A percentile compares a stretch with the other conserved stretches of the same genome.
These are phyloP conservation scores for Noctua pronuba DNA, from an alignment of 2,888 invertebrate species.

Conservation along the genomic window DNA sequence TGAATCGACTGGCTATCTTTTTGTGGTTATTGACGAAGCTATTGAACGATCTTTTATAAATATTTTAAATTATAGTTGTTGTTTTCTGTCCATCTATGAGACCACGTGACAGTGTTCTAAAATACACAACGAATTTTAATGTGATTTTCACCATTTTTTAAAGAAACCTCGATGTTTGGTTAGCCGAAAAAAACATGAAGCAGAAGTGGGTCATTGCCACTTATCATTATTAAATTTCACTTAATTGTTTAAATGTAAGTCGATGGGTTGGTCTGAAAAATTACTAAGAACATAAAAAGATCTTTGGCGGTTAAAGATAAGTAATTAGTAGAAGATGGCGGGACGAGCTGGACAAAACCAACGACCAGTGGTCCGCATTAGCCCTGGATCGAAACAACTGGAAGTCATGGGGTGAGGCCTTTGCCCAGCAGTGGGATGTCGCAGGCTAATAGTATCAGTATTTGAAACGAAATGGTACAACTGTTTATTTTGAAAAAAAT, in stretches of 20 bases:
- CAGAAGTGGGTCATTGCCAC: background rate
- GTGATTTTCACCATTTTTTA: background rate
- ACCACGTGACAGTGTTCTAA: background rate
- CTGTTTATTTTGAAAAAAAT: too few relatives aligned
- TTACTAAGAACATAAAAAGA: background rate
- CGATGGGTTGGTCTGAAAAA: background rate
- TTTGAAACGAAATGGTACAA: background rate
- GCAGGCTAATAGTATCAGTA: too few relatives aligned
- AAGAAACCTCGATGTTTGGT: background rate
- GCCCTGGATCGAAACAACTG: too few relatives aligned
- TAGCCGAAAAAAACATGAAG: background rate
- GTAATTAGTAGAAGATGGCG: too few relatives aligned
- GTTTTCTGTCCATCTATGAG: background rate
- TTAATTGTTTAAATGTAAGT: background rate
- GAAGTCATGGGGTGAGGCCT: too few relatives aligned
- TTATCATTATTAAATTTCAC: background rate
- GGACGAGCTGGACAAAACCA: too few relatives aligned
- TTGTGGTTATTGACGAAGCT: background rate
- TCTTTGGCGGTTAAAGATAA: background rate
- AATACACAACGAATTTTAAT: background rate
- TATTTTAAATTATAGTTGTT: background rate
- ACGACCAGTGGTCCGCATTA: too few relatives aligned
- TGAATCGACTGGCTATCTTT: constrained; percentile 26
- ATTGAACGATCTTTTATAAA: background rate
- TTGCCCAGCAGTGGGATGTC: too few relatives aligned